Evolutionary conservation across 1,140 invertebrate genomes (phyloP), one percentile per base, ranked within the genome.

Genomic region (Drosophila mayri): DNA sequence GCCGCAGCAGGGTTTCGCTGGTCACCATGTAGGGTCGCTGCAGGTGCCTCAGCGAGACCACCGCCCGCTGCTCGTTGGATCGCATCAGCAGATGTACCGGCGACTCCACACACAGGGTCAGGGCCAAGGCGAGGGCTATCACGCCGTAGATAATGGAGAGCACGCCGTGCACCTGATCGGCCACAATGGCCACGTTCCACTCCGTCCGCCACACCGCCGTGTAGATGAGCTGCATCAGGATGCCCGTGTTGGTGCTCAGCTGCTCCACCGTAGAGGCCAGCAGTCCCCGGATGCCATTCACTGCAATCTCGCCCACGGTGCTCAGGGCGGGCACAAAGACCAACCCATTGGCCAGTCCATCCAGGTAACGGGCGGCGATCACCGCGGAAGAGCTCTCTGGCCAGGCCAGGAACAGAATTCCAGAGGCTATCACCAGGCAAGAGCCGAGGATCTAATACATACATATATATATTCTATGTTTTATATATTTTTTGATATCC

Each of bases 261-360:
- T 87, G 75, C 16, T 91, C 91, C 25, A 92, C 55, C 1, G 63
- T 44, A 1, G 77, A 59, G 9, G 84, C 74, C 38, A 81, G 28
- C 12, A 90, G 35, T 1, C 91, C 91, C 0, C 91, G 81, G 30
- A 73, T 66, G 32, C 35, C 49, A 6, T 54, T 64, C 0, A 83
- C 82, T 0, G 71, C 75, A 7, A 92, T 64, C 59, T 92, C 91
- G 0, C 91, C 91, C 14, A 81, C 79, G 0, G 75, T 66, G 37
- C 80, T 80, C 11, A 92, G 20, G 3, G 77, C 76, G 11, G 91
- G 81, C n/a, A 86, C 87, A 43, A 92, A 86, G 12, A 87, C 65
- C 22, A 92, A 28, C 0, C 91, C 91, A 43, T 90, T 81, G 52
- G 91, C 91, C n/a, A 91, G 50, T 7, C 91, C 91, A 57, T 92